phyloP scores from a whole-genome alignment of 2,113 vertebrate species.

The Microtus pennsylvanicus region DNA sequence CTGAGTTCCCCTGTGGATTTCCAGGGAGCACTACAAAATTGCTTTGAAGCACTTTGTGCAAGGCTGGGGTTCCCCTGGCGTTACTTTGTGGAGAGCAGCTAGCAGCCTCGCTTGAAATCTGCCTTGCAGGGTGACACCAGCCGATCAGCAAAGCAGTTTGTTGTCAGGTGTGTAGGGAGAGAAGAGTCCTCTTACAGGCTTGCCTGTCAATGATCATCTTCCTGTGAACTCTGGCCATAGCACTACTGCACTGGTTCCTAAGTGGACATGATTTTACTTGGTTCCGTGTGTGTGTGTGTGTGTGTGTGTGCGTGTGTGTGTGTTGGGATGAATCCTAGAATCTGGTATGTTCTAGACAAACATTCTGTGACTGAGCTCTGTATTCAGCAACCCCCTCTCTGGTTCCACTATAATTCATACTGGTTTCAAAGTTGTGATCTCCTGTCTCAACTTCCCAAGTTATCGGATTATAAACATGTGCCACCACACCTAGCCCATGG shows the following conservation, averaged over 20 bases:
- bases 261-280: rapidly evolving
- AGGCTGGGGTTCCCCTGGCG: constrained; percentile 65
- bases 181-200: background rate
- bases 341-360: background rate
- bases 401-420: too few species aligned
- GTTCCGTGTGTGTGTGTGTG: background rate
- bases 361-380: background rate
- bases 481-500: background rate
- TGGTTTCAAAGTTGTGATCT: background rate
- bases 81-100: constrained; percentile 81
- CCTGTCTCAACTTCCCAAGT: background rate
- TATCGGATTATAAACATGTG: background rate
- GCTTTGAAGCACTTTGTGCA: constrained; percentile 80
- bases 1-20: constrained; percentile 77
- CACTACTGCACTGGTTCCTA: rapidly evolving
- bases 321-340: background rate
- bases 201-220: constrained; percentile 58
- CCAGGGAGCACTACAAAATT: constrained; percentile 83
- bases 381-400: background rate
- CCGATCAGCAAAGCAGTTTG: constrained; percentile 80
- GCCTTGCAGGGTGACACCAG: constrained; percentile 83
- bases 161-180: constrained; percentile 72
- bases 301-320: too few species aligned
- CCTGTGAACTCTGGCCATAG: background rate
- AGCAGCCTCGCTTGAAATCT: constrained; percentile 78